Evolutionary conservation across 53 echinoderm and acorn worm species (phyloP).

Genomic region (Echinometra lucunter): DNA sequence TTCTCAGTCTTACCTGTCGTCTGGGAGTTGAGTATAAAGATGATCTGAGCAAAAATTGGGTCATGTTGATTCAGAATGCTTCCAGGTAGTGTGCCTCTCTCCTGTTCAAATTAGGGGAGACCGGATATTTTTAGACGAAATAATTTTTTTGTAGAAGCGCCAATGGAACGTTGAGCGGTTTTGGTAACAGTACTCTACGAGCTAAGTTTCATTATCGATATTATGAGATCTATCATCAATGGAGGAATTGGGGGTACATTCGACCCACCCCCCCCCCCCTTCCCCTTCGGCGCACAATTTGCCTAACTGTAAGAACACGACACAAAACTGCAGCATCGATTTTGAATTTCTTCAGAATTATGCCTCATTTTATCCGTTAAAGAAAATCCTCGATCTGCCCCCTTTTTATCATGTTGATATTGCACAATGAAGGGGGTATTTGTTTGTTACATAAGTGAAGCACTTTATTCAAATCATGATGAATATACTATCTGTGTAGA

Average conservation of each 20-base stretch:
- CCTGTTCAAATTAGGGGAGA: background rate
- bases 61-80: conserved; percentile 34
- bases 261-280: too few relatives aligned
- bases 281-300: too few relatives aligned
- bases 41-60: conserved; percentile 11
- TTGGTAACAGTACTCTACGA: background rate
- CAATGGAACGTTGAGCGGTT: background rate
- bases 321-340: too few relatives aligned
- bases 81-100: background rate
- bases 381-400: too few relatives aligned
- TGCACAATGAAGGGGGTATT: too few relatives aligned
- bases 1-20: background rate
- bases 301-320: too few relatives aligned
- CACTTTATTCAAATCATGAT: background rate
- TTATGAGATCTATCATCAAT: background rate
- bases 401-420: too few relatives aligned
- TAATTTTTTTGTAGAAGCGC: background rate
- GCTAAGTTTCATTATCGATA: background rate
- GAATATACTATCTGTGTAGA: too few relatives aligned
- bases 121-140: background rate
- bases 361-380: too few relatives aligned
- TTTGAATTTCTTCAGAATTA: too few relatives aligned
- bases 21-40: background rate
- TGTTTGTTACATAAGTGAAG: too few relatives aligned
- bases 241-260: too few relatives aligned